phyloP scores from a whole-genome alignment of 2,797 vertebrate genomes.

The Lutjanus argentimaculatus region DNA sequence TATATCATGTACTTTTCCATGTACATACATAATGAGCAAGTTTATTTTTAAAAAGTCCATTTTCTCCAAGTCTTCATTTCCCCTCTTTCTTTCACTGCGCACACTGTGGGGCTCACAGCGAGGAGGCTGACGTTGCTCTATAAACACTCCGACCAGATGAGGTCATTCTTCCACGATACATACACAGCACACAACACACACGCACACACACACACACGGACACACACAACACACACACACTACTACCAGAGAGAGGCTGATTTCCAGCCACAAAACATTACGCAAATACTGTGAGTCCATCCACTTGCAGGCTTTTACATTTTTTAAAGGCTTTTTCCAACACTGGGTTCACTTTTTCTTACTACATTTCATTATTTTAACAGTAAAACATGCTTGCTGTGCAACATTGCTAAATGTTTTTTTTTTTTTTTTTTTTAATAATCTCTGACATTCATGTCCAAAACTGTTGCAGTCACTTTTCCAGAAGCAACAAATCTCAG shows the following conservation, averaged over 20 bases:
- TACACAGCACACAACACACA: slow-evolving; percentile 5
- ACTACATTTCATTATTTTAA: too few species aligned
- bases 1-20: not conserved
- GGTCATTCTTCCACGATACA: slow-evolving; percentile 41
- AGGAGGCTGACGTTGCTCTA: slow-evolving; percentile 35
- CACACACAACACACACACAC: slow-evolving; percentile 18
- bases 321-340: not conserved
- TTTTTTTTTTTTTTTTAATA: not conserved
- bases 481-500: not conserved
- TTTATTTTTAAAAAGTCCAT: not conserved
- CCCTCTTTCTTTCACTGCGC: not conserved
- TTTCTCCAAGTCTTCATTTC: not conserved
- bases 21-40: not conserved
- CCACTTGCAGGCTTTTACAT: slow-evolving; percentile 4
- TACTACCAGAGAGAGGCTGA: not conserved
- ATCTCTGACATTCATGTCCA: not conserved
- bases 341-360: too few species aligned
- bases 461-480: not conserved
- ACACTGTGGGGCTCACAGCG: slow-evolving; percentile 15
- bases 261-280: slow-evolving; percentile 2
- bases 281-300: not conserved
- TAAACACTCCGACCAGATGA: slow-evolving; percentile 53
- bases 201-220: slow-evolving; percentile 8
- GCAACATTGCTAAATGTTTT: not conserved
- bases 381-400: too few species aligned